Evolutionary conservation across 2,888 invertebrate genomes (phyloP), one percentile per base, ranked within the genome.

Genomic region (Cristatella mucedo): DNA sequence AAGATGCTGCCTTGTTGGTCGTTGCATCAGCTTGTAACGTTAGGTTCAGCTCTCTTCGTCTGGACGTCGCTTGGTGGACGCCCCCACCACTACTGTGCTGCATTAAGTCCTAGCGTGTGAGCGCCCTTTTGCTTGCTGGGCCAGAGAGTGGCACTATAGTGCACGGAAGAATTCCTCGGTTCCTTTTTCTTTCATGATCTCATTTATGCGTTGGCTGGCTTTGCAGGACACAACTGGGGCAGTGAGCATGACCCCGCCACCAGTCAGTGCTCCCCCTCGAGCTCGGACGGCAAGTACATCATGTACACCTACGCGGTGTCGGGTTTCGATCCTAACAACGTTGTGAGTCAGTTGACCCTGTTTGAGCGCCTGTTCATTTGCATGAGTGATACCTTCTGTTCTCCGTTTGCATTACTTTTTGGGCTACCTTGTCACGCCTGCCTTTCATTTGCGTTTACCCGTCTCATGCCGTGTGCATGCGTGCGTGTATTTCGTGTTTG

Each of bases 241-340:
- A 85, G 85, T 1, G 86, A 87, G 63, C 89, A 89, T 64, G 89
- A 91, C 71, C 87, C 89, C 2, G 86, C 86, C 63, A 82, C 84
- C 54, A 80, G 82, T 3, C 87, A 89, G 70, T 91, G 89, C 63
- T 83, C 84, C 51, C 89, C 89, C 2, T 81, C 82, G 57, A 81
- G 81, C 55, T 82, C 85, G 67, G 87, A 89, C 16, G 89, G 89
- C 38, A 84, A 86, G 40, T 91, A 83, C 64, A 74, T 91, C 39
- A 91, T 91, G 89, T 89, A 89, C 67, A 87, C 87, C 0, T 91
- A 87, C 66, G 85, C 60, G n/a, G 58, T 59, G 37, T 52, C 51
- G 63, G 91, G 91, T 11, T 91, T 89, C 59, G 89, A 93, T 65
- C 80, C 82, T 42, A 93, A 93, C 59, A 93, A 93, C 59, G 82